Evolutionary conservation across 2,888 invertebrate genomes (phyloP), one percentile per base, ranked within the genome.

Genomic region (Globia sparganii): DNA sequence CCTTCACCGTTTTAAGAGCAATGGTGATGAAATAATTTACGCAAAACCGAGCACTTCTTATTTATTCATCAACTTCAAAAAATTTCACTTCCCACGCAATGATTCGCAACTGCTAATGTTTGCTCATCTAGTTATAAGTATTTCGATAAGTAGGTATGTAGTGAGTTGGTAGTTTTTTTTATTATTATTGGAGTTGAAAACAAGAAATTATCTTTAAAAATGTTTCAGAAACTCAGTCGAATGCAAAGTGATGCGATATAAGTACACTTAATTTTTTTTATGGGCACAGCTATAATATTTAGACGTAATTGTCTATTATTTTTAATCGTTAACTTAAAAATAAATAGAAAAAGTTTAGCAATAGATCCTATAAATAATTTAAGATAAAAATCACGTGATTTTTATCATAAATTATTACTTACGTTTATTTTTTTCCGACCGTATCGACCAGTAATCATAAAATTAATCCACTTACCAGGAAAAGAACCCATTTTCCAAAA

Each of bases 41-140:
- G 73, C 83, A 90, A 90, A 90, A 90, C 90, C 84, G 81, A 86
- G 75, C 78, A 71, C 80, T 75, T 81, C 66, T 91, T 89, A 91
- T 87, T 91, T 91, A 92, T 92, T 91, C 91, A 91, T 89, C 87
- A 90, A 90, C 86, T 90, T 91, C 73, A 77, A 80, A 85, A 87
- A 89, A 87, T 80, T 86, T 53, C 34, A 83, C 88, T 90, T 90
- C 86, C 88, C 81, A 88, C 80, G 88, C 84, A 78, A 88, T 80
- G 62, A 80, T 77, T 78, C 34, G 15, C 4, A 69, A 21, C 49
- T 34, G 18, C 13, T 56, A n/a, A 31, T 85, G 62, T 77, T 78
- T 43, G 13, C 46, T 66, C 34, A 64, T 64, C 37, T 43, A 31
- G 3, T 18, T 21, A 34, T 18, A 40, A 56, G 56, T 61, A 34